Evolutionary conservation across 1,140 invertebrate species (phyloP), one percentile per base, ranked within the genome.

Genomic region (Caenorhabditis tropicalis): DNA sequence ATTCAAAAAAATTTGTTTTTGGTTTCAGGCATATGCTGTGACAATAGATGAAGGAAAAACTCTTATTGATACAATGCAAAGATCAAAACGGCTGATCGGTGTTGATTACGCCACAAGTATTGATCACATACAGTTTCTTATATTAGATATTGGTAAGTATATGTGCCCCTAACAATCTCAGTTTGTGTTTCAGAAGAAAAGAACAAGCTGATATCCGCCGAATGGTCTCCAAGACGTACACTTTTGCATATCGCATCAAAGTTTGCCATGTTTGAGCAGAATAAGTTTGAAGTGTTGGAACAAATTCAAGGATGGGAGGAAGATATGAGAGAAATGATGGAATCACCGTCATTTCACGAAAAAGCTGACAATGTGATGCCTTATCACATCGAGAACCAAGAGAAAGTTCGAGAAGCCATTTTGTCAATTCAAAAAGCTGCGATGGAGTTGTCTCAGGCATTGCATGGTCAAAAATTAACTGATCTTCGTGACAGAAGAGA

Each of bases 131-230:
- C 81, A 46, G n/a, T 15, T 60, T 1, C 51, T 58, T 15, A 81
- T 81, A 5, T 33, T 29, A 1, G 79, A 81, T 53, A 81, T 53
- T 53, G 51, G 79, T 58, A 21, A 16, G 31, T 51, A 7, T 51
- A 27, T 39, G 12, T 10, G 10, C 12, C n/a, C n/a, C n/a, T n/a
- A n/a, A n/a, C n/a, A n/a, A n/a, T n/a, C n/a, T n/a, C n/a, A n/a
- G n/a, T n/a, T n/a, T n/a, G n/a, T n/a, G n/a, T 86, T 86, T n/a
- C 56, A 91, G 89, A 91, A 81, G 65, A 88, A 29, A 81, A 79
- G 5, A 86, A 90, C 70, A 80, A 56, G 24, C 36, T 31, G 10
- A 85, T 91, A 31, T 85, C 86, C 58, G 60, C 84, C 15, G 74
- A 85, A 39, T 90, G 89, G 88, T 56, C 79, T 43, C 65, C 56